These are phyloP conservation scores for Zootermopsis nevadensis DNA, from an alignment of 2,888 invertebrate genomes.

Conservation along the genomic window DNA sequence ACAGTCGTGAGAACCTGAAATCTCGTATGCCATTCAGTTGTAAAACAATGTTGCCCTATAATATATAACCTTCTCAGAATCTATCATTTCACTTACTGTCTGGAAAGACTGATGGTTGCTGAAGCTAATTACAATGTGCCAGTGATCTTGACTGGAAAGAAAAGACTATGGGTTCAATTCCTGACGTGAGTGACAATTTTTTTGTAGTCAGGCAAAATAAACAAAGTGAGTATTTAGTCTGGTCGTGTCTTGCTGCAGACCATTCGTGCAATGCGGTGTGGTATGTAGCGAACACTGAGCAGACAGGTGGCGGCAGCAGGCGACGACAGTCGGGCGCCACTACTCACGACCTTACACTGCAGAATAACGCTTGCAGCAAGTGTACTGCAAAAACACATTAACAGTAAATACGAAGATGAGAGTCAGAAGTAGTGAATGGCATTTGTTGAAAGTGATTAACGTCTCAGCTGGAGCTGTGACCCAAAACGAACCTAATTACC, in stretches of 20 bases:
- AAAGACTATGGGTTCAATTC: background rate
- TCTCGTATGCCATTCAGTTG: no score
- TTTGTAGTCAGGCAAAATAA: background rate
- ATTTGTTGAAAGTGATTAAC: no score
- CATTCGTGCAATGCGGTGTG: background rate
- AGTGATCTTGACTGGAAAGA: background rate
- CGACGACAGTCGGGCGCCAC: constrained; percentile 28
- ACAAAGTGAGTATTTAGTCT: background rate
- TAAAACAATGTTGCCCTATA: no score
- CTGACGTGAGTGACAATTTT: background rate
- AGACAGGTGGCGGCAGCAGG: constrained; percentile 23
- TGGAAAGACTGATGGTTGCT: no score
- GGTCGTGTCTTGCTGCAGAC: background rate
- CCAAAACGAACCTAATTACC: no score
- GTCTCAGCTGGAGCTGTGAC: no score
- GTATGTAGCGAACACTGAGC: constrained; percentile 1
- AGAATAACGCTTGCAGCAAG: background rate
- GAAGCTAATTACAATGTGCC: background rate
- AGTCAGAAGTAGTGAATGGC: no score
- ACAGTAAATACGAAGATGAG: no score
- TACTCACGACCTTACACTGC: background rate
- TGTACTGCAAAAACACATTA: no score
- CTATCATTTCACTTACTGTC: no score
- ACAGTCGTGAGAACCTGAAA: no score
- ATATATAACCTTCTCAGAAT: no score